phyloP scores from a whole-genome alignment of 2,113 vertebrate species.

The Bambusicola thoracicus region DNA sequence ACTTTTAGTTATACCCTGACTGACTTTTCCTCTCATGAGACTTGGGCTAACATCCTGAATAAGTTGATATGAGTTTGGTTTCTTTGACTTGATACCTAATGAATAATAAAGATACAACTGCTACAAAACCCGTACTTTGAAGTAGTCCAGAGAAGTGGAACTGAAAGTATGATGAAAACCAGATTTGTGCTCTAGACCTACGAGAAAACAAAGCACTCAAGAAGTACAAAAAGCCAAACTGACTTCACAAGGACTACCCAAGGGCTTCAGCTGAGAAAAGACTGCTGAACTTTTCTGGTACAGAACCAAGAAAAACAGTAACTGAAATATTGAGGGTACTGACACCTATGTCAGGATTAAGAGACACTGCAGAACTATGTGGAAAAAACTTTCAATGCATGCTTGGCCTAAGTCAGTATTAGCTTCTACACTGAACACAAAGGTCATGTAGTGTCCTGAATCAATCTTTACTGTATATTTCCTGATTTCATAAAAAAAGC shows the following conservation, averaged over 20 bases:
- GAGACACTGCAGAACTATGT: not conserved
- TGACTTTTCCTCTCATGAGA: not conserved
- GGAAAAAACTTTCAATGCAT: not conserved
- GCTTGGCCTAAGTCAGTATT: not conserved
- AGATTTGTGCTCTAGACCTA: not conserved
- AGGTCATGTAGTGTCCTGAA: not conserved
- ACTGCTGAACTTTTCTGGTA: not conserved
- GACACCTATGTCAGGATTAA: not conserved
- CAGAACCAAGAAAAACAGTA: conserved; percentile 1
- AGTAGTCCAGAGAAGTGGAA: not conserved
- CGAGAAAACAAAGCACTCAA: not conserved
- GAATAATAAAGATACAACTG: not conserved
- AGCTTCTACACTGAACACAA: not conserved
- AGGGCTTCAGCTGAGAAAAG: not conserved
- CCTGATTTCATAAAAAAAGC: not conserved
- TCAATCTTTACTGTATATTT: not conserved
- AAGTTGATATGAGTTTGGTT: not conserved
- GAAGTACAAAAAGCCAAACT: not conserved
- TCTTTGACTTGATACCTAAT: not conserved
- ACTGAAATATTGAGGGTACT: not conserved
- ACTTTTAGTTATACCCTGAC: not conserved
- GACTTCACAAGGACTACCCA: not conserved
- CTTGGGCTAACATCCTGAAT: not conserved
- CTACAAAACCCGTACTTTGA: not conserved
- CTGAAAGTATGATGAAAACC: not conserved